These are phyloP conservation scores for Tineola bisselliella DNA, from an alignment of 2,888 invertebrate species.

Conservation along the genomic window DNA sequence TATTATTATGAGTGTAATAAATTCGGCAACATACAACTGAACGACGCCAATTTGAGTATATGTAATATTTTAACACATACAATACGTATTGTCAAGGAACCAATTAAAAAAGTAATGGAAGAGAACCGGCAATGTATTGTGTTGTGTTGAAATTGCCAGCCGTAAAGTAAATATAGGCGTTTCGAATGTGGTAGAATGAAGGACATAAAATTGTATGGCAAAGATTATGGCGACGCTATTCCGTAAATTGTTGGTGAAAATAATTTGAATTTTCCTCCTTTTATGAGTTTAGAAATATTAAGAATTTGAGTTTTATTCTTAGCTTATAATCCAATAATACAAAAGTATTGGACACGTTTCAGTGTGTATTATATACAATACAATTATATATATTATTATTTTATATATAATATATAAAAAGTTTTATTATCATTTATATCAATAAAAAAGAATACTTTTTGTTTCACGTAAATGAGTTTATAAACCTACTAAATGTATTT, in stretches of 20 bases:
- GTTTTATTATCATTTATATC: background rate
- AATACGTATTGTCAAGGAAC: background rate
- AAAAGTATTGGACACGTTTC: no score
- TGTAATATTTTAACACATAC: background rate
- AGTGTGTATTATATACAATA: no score
- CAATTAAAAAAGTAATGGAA: background rate
- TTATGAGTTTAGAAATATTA: background rate
- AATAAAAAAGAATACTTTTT: background rate
- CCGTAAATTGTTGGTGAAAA: constrained; percentile 10
- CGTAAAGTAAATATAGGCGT: background rate
- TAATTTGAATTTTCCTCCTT: constrained; percentile 6
- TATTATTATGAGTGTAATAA: constrained; percentile 11
- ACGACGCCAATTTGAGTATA: background rate
- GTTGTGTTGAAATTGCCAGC: background rate
- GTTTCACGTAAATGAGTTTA: background rate
- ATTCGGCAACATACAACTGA: background rate
- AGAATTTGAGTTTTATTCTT: background rate
- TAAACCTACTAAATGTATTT: background rate
- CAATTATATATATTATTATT: no score
- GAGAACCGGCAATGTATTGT: constrained; percentile 8
- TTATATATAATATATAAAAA: no score
- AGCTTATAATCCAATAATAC: no score
- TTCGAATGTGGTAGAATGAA: constrained; percentile 8
- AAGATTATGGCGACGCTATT: constrained; percentile 7
- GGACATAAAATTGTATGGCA: constrained; percentile 6